Evolutionary conservation across 2,797 vertebrate species (phyloP), one percentile per base, ranked within the genome.

Genomic region (Mastacembelus armatus): DNA sequence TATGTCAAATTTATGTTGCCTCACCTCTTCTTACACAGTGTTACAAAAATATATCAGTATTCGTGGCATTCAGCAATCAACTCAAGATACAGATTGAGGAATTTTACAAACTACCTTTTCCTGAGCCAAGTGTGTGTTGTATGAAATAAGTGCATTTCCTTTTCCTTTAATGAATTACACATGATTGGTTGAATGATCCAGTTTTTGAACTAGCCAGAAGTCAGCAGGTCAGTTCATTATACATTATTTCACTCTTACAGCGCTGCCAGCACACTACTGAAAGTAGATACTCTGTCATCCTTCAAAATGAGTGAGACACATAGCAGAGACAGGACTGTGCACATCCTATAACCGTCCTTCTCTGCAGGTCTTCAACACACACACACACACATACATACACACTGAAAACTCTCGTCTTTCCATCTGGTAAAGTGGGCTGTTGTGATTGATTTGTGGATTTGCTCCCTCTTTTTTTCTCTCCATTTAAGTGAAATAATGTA

Each of bases 401-500:
- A 66, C 71, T 57, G 45, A 77, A 86, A 86, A 89, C 88, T 82
- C 80, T 80, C 74, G 83, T 91, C 89, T 90, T 89, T 92, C 89
- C 88, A 88, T 92, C 87, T 89, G 84, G 81, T 90, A 91, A 92
- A 92, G 90, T 91, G 89, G 80, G 87, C 88, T 89, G 88, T 91
- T 89, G 89, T 92, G 91, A 92, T 96, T 96, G 96, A 98, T 97
- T 98, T 97, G 96, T 97, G 95, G 96, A 96, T 96, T 97, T 96
- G 94, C 95, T 80, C 94, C 94, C 94, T 95, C 84, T 89, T 96
- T 96, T 95, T 96, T 96, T 94, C 95, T 93, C 93, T 94, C 96
- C 95, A 96, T 97, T 98, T 96, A 97, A 97, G 96, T 96, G 95
- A 98, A 99, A 98, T 98, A 99, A 99, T 98, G 97, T 97, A 98